Evolutionary conservation across 2,113 vertebrate species (phyloP).

Genomic region (Trematomus loennbergii): DNA sequence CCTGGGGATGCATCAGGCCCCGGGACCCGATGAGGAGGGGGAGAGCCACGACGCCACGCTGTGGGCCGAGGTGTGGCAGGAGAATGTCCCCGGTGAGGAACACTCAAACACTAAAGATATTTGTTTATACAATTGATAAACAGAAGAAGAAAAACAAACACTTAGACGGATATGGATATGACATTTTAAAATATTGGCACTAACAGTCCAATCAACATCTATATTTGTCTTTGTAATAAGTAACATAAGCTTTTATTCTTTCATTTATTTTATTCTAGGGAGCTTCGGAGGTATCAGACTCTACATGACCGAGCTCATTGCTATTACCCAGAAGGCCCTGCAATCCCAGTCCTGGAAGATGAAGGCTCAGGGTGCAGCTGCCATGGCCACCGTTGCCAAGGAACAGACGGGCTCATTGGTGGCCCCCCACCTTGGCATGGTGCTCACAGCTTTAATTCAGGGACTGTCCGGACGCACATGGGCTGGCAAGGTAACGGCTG

Average conservation of each 20-base stretch:
- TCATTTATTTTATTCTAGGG: constrained; percentile 74
- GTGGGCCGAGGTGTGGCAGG: constrained; percentile 98
- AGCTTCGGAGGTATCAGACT: constrained; percentile 96
- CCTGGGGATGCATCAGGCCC: constrained; percentile 96
- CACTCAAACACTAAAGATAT: background rate
- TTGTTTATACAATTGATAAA: background rate
- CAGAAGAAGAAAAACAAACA: background rate
- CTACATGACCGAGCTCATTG: constrained; percentile 95
- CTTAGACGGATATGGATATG: background rate
- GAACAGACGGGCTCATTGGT: constrained; percentile 91
- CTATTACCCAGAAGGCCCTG: constrained; percentile 93
- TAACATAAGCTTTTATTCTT: background rate
- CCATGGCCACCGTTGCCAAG: constrained; percentile 96
- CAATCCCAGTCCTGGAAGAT: constrained; percentile 99
- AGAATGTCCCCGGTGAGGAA: constrained; percentile 94
- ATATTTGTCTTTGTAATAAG: background rate
- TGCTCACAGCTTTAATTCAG: constrained; percentile 90
- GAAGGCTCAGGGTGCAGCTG: constrained; percentile 97
- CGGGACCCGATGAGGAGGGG: constrained; percentile 89
- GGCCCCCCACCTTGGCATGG: constrained; percentile 93
- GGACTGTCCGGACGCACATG: constrained; percentile 94
- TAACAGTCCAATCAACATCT: background rate
- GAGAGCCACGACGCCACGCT: constrained; percentile 89
- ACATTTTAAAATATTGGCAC: background rate
- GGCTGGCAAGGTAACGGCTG: constrained; percentile 91